Evolutionary conservation across 2,888 invertebrate genomes (phyloP).

Genomic region (Drosophila ochracea): DNA sequence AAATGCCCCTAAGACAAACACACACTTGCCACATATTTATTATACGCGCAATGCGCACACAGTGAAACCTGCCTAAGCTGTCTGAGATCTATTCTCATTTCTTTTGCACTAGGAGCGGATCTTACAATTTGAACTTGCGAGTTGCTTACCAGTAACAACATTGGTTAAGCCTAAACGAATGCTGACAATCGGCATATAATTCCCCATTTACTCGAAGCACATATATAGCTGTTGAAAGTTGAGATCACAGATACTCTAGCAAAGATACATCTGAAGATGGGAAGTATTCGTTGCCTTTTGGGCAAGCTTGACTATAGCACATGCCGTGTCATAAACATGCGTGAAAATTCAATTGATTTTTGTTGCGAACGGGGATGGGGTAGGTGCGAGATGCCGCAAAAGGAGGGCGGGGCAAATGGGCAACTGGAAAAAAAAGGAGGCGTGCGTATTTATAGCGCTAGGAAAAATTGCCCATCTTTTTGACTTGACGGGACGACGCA

Average conservation of each 20-base stretch:
- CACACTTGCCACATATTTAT: slow-evolving; percentile 52
- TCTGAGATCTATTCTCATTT: not conserved
- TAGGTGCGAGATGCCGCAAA: slow-evolving; percentile 7
- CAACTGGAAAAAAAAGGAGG: slow-evolving; percentile 39
- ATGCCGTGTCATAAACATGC: slow-evolving; percentile 70
- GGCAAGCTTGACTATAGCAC: slow-evolving; percentile 39
- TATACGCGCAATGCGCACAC: slow-evolving; percentile 29
- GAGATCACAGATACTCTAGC: not conserved
- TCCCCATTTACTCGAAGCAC: not conserved
- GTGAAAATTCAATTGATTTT: slow-evolving; percentile 80
- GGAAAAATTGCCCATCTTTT: slow-evolving; percentile 64
- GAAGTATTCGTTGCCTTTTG: not conserved
- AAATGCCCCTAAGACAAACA: slow-evolving; percentile 58
- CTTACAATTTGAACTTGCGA: not conserved
- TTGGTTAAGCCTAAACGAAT: not conserved
- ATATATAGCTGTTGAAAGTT: not conserved
- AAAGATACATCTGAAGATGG: not conserved
- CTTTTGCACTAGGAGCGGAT: not conserved
- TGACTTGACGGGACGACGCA: slow-evolving; percentile 18
- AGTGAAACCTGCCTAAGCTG: slow-evolving; percentile 25
- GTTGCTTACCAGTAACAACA: not conserved
- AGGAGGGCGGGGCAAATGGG: slow-evolving; percentile 3
- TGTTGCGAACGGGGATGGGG: slow-evolving; percentile 1
- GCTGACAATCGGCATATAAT: not conserved
- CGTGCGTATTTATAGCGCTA: slow-evolving; percentile 70